A percentile compares a stretch with the other conserved stretches of the same genome.
Conservation (phyloP, 2,797 vertebrate genomes). For the Phoebastria nigripes region DNA sequence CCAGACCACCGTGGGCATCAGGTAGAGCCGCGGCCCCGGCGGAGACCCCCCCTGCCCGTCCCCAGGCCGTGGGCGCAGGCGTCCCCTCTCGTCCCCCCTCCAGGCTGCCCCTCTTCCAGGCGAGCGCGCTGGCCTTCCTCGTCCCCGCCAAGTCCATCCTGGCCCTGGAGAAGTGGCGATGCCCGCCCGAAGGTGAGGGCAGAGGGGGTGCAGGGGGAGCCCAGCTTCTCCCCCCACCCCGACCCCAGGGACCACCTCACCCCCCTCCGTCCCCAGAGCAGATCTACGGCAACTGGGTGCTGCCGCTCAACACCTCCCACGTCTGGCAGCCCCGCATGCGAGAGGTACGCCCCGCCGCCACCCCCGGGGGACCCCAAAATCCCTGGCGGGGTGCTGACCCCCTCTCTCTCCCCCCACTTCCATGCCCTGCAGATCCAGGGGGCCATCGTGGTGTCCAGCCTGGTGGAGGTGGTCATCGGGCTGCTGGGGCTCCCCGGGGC, state of each 20-base stretch:
- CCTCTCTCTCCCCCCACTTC: background rate
- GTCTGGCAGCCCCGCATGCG: conserved; percentile 93
- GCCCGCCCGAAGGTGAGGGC: conserved; percentile 84
- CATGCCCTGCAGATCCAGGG: conserved; percentile 85
- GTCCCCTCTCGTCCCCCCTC: background rate
- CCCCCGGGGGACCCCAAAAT: fast-evolving
- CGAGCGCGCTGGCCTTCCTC: conserved; percentile 91
- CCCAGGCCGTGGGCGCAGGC: background rate
- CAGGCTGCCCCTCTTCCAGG: conserved; percentile 94
- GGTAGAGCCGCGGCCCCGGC: conserved; percentile 65
- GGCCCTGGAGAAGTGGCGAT: conserved; percentile 89
- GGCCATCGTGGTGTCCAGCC: conserved; percentile 89
- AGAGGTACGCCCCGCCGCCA: conserved; percentile 74
- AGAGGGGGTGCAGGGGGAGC: fast-evolving
- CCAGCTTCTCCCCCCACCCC: too few species aligned
- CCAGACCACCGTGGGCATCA: conserved; percentile 90
- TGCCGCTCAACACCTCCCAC: conserved; percentile 88
- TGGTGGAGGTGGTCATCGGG: conserved; percentile 86
- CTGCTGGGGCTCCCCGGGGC: conserved; percentile 88
- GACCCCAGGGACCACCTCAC: background rate
- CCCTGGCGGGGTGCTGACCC: fast-evolving
- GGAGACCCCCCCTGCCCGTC: background rate
- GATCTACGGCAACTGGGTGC: conserved; percentile 90
- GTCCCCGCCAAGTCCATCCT: conserved; percentile 92
- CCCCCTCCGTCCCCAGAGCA: conserved; percentile 74